A percentile compares a stretch with the other conserved stretches of the same genome.
These are phyloP conservation scores for Regulus satrapa DNA, from an alignment of 2,113 vertebrate genomes.

Conservation along the genomic window DNA sequence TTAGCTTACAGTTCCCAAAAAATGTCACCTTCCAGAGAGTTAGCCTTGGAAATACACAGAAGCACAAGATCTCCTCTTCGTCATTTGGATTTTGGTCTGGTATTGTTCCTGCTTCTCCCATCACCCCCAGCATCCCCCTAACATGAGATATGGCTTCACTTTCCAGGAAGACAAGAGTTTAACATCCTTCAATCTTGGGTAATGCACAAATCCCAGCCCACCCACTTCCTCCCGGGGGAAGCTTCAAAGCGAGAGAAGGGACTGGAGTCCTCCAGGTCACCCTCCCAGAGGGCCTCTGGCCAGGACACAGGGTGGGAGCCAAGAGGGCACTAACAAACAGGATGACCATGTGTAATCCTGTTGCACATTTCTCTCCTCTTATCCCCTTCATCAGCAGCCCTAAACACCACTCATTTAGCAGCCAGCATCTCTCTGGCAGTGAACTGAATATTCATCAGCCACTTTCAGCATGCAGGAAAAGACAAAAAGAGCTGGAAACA, in stretches of 20 bases:
- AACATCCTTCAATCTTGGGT: not conserved
- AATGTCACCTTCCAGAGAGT: not conserved
- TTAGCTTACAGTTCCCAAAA: not conserved
- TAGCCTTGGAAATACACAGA: not conserved
- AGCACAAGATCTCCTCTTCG: not conserved
- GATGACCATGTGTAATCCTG: not conserved
- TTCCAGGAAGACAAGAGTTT: not conserved
- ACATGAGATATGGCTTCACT: not conserved
- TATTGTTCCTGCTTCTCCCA: not conserved
- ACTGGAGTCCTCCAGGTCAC: not conserved
- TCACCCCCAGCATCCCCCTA: not conserved
- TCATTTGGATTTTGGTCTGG: not conserved
- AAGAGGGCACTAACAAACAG: not conserved
- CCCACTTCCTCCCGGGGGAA: not conserved
- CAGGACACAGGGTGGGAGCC: not conserved
- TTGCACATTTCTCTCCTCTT: not conserved
- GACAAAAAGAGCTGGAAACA: not conserved
- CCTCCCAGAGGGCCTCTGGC: not conserved
- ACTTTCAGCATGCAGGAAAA: not conserved
- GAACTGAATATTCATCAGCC: not conserved
- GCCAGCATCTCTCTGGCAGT: not conserved
- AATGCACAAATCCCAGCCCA: not conserved
- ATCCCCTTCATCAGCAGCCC: not conserved
- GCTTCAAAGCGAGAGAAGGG: slow-evolving; percentile 5
- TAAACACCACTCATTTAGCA: accelerated